These are phyloP conservation scores for Chelonoidis abingdonii DNA, from an alignment of 2,113 vertebrate genomes.

Conservation along the genomic window DNA sequence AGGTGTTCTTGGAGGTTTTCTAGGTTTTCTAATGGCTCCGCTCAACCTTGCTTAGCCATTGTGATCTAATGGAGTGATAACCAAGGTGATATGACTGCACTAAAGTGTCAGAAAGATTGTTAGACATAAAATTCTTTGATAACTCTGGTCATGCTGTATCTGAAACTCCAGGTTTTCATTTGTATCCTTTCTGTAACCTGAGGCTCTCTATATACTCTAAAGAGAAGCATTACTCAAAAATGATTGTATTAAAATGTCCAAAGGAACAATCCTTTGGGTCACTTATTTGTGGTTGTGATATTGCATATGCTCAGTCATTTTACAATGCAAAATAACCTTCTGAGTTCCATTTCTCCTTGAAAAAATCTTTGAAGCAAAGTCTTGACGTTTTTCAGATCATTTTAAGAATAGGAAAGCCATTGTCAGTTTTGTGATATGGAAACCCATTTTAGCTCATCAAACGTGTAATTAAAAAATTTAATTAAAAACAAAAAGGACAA, in stretches of 20 bases:
- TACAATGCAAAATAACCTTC: neutral
- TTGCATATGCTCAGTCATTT: neutral
- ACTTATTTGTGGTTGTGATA: neutral
- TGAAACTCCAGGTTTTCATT: neutral
- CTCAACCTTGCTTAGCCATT: neutral
- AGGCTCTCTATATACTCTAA: neutral
- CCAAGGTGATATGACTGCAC: neutral
- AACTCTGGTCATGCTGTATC: neutral
- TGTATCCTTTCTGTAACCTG: neutral
- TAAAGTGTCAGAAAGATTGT: neutral
- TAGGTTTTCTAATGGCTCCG: neutral
- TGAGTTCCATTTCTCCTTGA: neutral
- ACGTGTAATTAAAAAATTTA: neutral
- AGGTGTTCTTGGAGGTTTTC: neutral
- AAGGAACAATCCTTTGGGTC: neutral
- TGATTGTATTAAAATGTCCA: neutral
- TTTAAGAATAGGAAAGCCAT: neutral
- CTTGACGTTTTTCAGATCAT: neutral
- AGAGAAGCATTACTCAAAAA: neutral
- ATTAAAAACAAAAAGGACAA: neutral
- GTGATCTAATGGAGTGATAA: neutral
- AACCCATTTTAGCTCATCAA: neutral
- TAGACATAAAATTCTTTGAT: neutral
- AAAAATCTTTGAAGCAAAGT: neutral
- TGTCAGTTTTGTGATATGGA: neutral